Evolutionary conservation across 2,113 vertebrate species (phyloP), one percentile per base, ranked within the genome.

Genomic region (Mesitornis unicolor): DNA sequence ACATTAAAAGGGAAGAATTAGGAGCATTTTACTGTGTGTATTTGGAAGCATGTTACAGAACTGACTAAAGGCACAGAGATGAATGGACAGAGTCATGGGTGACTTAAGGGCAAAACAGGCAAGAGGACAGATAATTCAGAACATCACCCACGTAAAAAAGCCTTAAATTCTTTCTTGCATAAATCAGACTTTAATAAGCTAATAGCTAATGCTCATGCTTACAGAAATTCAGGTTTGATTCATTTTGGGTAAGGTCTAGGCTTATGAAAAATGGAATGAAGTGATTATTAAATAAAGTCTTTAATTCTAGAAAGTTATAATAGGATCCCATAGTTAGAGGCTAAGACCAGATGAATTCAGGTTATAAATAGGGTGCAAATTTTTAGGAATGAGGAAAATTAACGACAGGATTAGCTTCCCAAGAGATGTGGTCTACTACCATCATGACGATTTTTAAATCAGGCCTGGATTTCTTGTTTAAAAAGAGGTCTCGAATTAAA

Each of bases 301-400:
- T 6, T 29, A 76, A 71, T n/a, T 73, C 74, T 73, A 61, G n/a
- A 50, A 82, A 76, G 22, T 56, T 60, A 26, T 69, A 93, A 87
- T 35, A 54, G 67, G 31, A 89, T 89, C 36, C 54, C 31, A 64
- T 2, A 75, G 24, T 81, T 64, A 71, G 57, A 89, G 38, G 74
- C 35, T 84, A 82, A 94, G 89, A 43, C n/a, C n/a, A 78, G 40
- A 69, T 33, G 12, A 87, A 87, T 87, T 83, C 67, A 83, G 89
- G 67, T 38, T 91, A 73, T 14, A 93, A 94, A 84, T 57, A 76
- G 26, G 16, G 42, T 20, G 25, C 33, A 63, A 25, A n/a, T 35
- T 79, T 94, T 92, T 42, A 75, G 81, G 36, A 87, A 82, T 50
- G 29, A 93, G 33, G 16, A 96, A 84, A 85, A 79, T 69, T 91